Conservation (phyloP, 2,888 invertebrate genomes). For the Parasteatoda lunata region DNA sequence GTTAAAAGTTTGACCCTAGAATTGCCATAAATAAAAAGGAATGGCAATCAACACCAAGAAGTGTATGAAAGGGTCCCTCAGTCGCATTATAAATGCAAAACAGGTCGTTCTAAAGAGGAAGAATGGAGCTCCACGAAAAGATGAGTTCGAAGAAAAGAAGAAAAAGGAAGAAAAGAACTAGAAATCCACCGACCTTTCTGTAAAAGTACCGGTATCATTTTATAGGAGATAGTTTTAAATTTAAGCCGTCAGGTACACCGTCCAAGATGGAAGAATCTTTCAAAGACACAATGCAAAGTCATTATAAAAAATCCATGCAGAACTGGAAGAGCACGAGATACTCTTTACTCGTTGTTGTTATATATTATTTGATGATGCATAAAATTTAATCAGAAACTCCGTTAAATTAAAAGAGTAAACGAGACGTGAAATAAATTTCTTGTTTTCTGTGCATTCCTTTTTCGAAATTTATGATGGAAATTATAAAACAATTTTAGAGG, state of each 20-base stretch:
- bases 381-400: slow-evolving; percentile 54
- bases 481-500: not conserved
- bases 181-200: not conserved
- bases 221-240: not conserved
- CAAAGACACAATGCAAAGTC: not conserved
- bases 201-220: not conserved
- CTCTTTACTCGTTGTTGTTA: not conserved
- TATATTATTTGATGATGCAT: slow-evolving; percentile 34
- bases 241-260: not conserved
- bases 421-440: slow-evolving; percentile 30
- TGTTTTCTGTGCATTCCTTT: slow-evolving; percentile 2
- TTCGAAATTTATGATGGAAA: not conserved
- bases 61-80: too few species aligned
- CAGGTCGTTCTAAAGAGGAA: slow-evolving; percentile 3
- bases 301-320: not conserved
- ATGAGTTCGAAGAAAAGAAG: not conserved
- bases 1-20: slow-evolving; percentile 13
- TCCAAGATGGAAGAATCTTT: not conserved
- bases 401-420: slow-evolving; percentile 44
- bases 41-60: not conserved
- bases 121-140: not conserved
- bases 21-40: slow-evolving; percentile 7
- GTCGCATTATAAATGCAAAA: slow-evolving; percentile 21
- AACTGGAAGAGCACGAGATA: not conserved
- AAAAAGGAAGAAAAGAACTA: not conserved